These are phyloP conservation scores for Sylvilagus floridanus DNA, from an alignment of 2,797 vertebrate species.

Conservation along the genomic window DNA sequence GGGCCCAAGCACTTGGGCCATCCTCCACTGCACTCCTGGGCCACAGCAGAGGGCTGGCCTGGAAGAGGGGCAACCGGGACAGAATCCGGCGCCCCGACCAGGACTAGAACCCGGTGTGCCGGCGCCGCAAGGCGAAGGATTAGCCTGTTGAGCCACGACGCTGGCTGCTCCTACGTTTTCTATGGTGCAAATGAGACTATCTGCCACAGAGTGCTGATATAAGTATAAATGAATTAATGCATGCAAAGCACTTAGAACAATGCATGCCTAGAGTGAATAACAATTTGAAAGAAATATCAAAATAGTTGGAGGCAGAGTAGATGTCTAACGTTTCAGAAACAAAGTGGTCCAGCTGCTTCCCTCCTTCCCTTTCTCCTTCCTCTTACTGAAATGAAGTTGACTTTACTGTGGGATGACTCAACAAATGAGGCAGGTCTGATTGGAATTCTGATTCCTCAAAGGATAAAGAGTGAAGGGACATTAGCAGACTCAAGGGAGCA, in stretches of 20 bases:
- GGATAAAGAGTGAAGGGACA: neutral
- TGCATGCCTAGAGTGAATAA: neutral
- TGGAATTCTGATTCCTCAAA: slow-evolving; percentile 14
- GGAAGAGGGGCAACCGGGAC: no score
- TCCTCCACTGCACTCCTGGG: no score
- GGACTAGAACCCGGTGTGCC: no score
- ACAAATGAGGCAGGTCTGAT: neutral
- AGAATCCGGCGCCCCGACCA: no score
- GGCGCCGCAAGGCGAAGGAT: no score
- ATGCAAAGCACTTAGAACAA: neutral
- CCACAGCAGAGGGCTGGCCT: no score
- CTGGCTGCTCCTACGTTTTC: neutral
- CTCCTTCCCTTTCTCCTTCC: neutral
- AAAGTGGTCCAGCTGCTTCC: neutral
- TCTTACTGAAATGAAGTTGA: neutral
- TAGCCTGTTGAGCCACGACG: no score
- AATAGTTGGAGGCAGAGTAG: neutral
- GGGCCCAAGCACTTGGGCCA: no score
- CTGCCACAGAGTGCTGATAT: neutral
- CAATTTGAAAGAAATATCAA: slow-evolving; percentile 25
- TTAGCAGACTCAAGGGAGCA: neutral
- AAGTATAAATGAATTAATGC: neutral
- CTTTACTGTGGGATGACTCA: neutral
- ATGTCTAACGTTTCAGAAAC: neutral
- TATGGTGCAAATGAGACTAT: neutral